phyloP scores from a whole-genome alignment of 1,140 invertebrate species.

The Drosophila ambigua region DNA sequence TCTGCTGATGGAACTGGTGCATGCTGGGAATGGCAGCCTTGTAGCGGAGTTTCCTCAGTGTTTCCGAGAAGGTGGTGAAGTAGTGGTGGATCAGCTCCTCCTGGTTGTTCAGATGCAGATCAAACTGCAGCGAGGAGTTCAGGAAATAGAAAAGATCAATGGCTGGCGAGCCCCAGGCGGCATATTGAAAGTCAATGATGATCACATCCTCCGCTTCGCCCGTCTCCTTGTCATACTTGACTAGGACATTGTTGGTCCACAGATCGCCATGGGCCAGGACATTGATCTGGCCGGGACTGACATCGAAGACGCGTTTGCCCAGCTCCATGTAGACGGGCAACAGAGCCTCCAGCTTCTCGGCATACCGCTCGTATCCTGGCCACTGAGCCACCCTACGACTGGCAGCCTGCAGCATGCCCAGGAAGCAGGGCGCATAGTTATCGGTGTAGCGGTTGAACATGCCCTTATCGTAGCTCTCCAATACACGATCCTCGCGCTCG shows the following conservation, averaged over 20 bases:
- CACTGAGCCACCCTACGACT: constrained; percentile 48
- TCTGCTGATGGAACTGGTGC: constrained; percentile 63
- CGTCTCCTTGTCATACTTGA: constrained; percentile 85
- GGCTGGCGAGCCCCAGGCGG: constrained; percentile 74
- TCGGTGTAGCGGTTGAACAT: constrained; percentile 78
- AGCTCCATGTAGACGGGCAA: constrained; percentile 70
- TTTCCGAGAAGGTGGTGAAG: constrained; percentile 52
- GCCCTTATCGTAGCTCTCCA: constrained; percentile 73
- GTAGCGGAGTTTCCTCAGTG: constrained; percentile 60
- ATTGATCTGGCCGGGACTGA: constrained; percentile 84
- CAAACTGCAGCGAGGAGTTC: constrained; percentile 72
- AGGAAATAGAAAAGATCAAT: constrained; percentile 82
- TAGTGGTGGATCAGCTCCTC: constrained; percentile 74
- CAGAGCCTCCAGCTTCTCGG: constrained; percentile 61
- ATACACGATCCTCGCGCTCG: constrained; percentile 57
- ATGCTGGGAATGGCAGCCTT: constrained; percentile 66
- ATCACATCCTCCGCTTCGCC: constrained; percentile 84
- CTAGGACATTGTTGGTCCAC: constrained; percentile 89
- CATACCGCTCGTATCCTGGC: constrained; percentile 63
- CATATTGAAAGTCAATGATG: constrained; percentile 81
- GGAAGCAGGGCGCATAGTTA: constrained; percentile 63
- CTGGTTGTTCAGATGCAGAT: constrained; percentile 60
- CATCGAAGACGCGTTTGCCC: constrained; percentile 70
- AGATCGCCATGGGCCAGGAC: constrained; percentile 88
- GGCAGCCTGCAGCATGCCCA: constrained; percentile 63